Conservation (phyloP, 2,113 vertebrate species). For the Oryzias javanicus region DNA sequence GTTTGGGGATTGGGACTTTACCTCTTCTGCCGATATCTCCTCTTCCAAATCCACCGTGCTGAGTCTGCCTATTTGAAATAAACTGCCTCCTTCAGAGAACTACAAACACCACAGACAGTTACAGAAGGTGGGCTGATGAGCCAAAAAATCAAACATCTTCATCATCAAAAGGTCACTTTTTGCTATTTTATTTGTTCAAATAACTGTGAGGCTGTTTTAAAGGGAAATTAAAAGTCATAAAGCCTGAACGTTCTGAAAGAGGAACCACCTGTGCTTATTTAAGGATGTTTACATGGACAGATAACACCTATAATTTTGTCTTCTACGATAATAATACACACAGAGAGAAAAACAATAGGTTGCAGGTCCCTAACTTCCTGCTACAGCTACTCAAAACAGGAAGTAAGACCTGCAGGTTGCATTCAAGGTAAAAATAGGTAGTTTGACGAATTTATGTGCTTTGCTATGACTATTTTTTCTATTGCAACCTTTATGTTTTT, state of each 20-base stretch:
- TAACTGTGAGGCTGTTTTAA: too few relatives aligned
- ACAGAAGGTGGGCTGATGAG: slow-evolving; percentile 34
- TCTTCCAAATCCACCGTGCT: slow-evolving; percentile 91
- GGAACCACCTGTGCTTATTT: too few relatives aligned
- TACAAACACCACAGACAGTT: slow-evolving; percentile 65
- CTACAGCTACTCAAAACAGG: not conserved
- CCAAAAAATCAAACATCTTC: not conserved
- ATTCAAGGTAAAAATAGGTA: slow-evolving; percentile 19
- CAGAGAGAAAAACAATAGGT: not conserved
- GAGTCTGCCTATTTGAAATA: slow-evolving; percentile 86
- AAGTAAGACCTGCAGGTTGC: not conserved
- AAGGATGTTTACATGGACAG: too few relatives aligned
- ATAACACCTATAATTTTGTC: not conserved
- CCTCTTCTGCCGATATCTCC: slow-evolving; percentile 76
- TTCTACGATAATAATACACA: not conserved
- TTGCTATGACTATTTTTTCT: too few relatives aligned
- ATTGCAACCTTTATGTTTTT: too few relatives aligned
- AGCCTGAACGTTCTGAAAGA: too few relatives aligned
- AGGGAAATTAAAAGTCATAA: too few relatives aligned
- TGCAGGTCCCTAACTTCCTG: not conserved
- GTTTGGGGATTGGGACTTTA: slow-evolving; percentile 50
- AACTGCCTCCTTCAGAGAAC: slow-evolving; percentile 71
- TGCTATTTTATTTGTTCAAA: too few relatives aligned
- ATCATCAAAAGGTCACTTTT: too few relatives aligned
- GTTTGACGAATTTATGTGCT: not conserved